Conservation (phyloP, 2,113 vertebrate genomes). For the Sturnus vulgaris region DNA sequence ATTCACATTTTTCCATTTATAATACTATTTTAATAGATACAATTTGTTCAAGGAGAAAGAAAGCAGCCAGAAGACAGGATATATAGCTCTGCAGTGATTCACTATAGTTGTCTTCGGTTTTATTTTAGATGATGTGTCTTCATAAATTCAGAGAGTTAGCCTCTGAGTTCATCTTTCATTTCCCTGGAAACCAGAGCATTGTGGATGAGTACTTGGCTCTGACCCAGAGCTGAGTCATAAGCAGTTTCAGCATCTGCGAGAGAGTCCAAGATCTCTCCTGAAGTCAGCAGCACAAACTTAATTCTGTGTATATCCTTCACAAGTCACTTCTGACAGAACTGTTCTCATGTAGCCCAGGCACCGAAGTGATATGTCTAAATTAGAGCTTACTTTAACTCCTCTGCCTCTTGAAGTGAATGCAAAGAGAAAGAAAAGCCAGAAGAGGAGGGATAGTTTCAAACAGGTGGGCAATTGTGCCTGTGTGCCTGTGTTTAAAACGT, state of each 20-base stretch:
- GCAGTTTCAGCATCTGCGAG: neutral
- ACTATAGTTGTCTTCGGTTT: neutral
- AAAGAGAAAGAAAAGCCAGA: neutral
- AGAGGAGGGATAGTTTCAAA: neutral
- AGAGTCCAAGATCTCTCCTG: neutral
- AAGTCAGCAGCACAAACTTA: neutral
- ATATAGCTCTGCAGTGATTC: neutral
- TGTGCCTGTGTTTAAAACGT: neutral
- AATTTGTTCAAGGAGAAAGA: neutral
- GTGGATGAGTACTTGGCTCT: neutral
- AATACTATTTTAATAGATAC: neutral
- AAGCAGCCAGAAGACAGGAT: neutral
- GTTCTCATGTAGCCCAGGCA: neutral
- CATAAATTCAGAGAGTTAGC: neutral
- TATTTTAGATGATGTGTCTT: neutral
- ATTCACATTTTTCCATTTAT: neutral
- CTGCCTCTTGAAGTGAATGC: neutral
- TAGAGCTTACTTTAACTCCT: neutral
- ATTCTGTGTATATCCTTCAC: neutral
- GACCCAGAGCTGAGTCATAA: neutral
- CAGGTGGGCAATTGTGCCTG: neutral
- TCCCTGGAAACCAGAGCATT: neutral
- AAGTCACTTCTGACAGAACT: neutral
- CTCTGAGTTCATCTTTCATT: neutral
- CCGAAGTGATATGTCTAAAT: neutral